Conservation (phyloP, 2,888 invertebrate genomes). For the Lithophane ornitopus region DNA sequence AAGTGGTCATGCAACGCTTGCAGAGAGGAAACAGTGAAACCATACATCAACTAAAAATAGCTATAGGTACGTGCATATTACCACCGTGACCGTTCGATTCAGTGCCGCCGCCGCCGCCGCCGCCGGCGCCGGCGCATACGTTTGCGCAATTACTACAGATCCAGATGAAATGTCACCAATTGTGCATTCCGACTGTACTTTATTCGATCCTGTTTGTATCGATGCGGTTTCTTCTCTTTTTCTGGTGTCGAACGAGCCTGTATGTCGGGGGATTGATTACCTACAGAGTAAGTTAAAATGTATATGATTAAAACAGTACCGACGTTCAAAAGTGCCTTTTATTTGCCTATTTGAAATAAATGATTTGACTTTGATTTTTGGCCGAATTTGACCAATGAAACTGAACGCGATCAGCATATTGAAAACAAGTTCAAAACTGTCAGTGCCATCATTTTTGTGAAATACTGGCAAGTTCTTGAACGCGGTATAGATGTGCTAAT, state of each 20-base stretch:
- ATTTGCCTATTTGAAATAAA: no score
- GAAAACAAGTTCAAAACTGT: no score
- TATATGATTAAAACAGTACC: not conserved
- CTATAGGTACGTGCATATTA: constrained; percentile 8
- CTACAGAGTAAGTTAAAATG: not conserved
- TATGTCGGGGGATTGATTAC: constrained; percentile 1
- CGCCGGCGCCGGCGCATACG: constrained; percentile 38
- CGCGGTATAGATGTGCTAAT: no score
- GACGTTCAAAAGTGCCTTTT: no score
- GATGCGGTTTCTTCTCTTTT: constrained; percentile 11
- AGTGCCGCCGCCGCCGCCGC: constrained; percentile 25
- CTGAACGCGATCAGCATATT: no score
- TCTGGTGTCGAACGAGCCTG: not conserved
- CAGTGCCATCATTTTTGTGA: no score
- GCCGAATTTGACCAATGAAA: no score
- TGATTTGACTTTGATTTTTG: no score
- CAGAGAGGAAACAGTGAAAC: not conserved
- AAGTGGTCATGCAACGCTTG: not conserved
- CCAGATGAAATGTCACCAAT: constrained; percentile 56
- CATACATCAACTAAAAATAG: not conserved
- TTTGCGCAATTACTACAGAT: constrained; percentile 51
- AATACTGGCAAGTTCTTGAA: no score
- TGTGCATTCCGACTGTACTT: constrained; percentile 58
- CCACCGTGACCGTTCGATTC: constrained; percentile 5
- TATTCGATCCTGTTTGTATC: constrained; percentile 54